These are phyloP conservation scores for Florisuga fusca DNA, from an alignment of 2,797 vertebrate genomes.

Conservation along the genomic window DNA sequence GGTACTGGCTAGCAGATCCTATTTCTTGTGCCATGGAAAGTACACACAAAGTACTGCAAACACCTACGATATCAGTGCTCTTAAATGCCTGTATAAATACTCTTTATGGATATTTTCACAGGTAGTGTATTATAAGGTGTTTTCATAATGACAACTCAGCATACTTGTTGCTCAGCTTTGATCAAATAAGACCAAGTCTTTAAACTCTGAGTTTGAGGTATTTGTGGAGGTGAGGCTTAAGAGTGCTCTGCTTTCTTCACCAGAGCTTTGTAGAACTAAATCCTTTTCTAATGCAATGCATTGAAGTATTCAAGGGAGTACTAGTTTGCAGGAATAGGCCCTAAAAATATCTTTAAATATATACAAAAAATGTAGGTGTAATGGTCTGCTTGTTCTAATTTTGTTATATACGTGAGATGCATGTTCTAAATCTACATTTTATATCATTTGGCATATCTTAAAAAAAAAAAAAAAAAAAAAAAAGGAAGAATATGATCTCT, in stretches of 20 bases:
- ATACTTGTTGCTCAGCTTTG: not conserved
- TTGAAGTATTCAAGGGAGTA: not conserved
- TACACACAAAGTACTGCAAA: not conserved
- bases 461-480: not conserved
- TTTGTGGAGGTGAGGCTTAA: not conserved
- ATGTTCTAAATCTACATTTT: not conserved
- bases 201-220: not conserved
- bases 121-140: not conserved
- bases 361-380: not conserved
- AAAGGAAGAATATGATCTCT: not conserved
- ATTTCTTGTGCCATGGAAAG: fast-evolving
- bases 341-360: not conserved
- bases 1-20: not conserved
- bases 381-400: not conserved
- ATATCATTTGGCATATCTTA: not conserved
- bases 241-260: not conserved
- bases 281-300: not conserved
- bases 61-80: not conserved
- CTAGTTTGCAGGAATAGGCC: not conserved
- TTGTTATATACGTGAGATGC: not conserved
- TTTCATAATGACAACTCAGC: not conserved
- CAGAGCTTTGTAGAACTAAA: not conserved
- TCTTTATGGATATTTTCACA: not conserved
- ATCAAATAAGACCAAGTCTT: not conserved
- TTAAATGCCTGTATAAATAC: not conserved